Evolutionary conservation across 2,888 invertebrate species (phyloP), one percentile per base, ranked within the genome.

Genomic region (Diloba caeruleocephala): DNA sequence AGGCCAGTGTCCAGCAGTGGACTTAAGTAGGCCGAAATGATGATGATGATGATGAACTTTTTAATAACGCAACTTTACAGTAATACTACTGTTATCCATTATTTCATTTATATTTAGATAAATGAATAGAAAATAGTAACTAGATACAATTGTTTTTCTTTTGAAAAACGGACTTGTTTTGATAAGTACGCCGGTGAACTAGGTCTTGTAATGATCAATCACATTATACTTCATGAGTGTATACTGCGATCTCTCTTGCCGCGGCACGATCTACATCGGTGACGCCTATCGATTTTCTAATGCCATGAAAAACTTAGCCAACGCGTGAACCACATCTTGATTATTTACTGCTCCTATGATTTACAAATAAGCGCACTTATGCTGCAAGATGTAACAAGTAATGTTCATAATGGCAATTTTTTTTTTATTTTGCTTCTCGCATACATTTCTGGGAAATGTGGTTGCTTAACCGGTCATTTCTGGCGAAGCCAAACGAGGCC

Each of bases 211-310:
- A 25, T 10, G 43, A 66, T 26, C 8, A 26, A 2, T 26, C 10
- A 28, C 5, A 26, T n/a, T n/a, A n/a, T 23, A 13, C 6, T 13
- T 19, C 15, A 21, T 19, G 13, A 7, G 5, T 4, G 5, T 7
- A 21, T 21, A n/a, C n/a, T n/a, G 39, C 36, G 51, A 53, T 51
- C 42, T 64, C 65, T 64, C 54, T 41, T 46, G 36, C 28, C 32
- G 21, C 41, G 19, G 26, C 33, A 31, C 23, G 45, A 26, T 15
- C 42, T 42, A 37, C 42, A 26, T 9, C 21, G 36, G 41, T 49
- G 51, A 39, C 49, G 57, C 48, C 31, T 36, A 56, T 52, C 46
- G 44, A 61, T 68, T 68, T 70, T 71, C 56, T 44, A 61, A 45
- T 15, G 43, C n/a, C 15, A 41, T 38, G 48, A 66, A 68, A 54